phyloP scores from a whole-genome alignment of 2,113 vertebrate species.

The Suncus etruscus region DNA sequence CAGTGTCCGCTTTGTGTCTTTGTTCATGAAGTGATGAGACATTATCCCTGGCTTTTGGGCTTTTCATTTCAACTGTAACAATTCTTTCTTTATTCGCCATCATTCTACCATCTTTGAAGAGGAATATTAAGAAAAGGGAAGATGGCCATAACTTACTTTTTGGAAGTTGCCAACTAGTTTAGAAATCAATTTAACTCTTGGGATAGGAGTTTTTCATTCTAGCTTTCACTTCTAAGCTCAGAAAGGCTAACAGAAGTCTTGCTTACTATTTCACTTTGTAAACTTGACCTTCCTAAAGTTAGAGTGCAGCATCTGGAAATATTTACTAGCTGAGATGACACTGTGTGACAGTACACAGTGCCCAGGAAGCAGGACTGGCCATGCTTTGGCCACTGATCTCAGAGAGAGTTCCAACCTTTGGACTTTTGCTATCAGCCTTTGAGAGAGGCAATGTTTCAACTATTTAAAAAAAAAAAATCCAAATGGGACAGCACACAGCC shows the following conservation, averaged over 20 bases:
- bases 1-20: slow-evolving; percentile 39
- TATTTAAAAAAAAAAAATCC: slow-evolving; percentile 56
- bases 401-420: slow-evolving; percentile 79
- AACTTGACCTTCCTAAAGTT: slow-evolving; percentile 85
- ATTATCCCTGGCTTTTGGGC: slow-evolving; percentile 42
- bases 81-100: slow-evolving; percentile 43
- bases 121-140: slow-evolving; percentile 62
- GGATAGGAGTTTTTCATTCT: slow-evolving; percentile 77
- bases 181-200: slow-evolving; percentile 74
- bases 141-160: slow-evolving; percentile 50
- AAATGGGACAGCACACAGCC: slow-evolving; percentile 26
- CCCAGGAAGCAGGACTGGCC: slow-evolving; percentile 30
- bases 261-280: slow-evolving; percentile 82
- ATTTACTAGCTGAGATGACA: slow-evolving; percentile 82
- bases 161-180: slow-evolving; percentile 51
- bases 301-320: slow-evolving; percentile 83
- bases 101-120: slow-evolving; percentile 71
- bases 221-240: slow-evolving; percentile 77
- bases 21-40: slow-evolving; percentile 57
- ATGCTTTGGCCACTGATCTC: slow-evolving; percentile 60
- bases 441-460: slow-evolving; percentile 65
- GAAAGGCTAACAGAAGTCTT: slow-evolving; percentile 77
- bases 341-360: slow-evolving; percentile 67
- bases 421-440: slow-evolving; percentile 75
- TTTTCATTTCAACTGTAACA: slow-evolving; percentile 32